These are phyloP conservation scores for Melanerpes formicivorus DNA, from an alignment of 2,113 vertebrate species.

Conservation along the genomic window DNA sequence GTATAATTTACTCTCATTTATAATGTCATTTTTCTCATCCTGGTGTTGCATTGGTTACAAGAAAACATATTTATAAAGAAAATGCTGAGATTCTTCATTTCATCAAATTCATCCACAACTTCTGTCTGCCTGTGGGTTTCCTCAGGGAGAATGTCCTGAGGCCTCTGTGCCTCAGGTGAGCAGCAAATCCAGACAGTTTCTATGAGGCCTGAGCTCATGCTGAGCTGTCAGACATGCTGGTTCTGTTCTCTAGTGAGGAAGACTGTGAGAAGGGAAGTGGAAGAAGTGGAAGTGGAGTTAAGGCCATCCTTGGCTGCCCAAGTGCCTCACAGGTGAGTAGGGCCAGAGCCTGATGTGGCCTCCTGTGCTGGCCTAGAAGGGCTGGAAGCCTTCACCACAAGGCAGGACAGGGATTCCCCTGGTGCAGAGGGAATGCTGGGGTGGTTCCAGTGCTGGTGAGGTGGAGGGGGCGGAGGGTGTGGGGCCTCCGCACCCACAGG, in stretches of 20 bases:
- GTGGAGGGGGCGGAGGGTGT: background rate
- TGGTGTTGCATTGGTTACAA: background rate
- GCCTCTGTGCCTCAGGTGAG: background rate
- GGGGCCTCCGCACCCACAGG: too few species aligned
- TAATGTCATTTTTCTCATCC: slow-evolving; percentile 19
- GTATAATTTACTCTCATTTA: background rate
- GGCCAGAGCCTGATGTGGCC: accelerated
- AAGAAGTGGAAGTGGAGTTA: background rate
- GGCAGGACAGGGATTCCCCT: background rate
- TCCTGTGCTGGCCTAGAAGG: accelerated
- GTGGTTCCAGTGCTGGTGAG: background rate
- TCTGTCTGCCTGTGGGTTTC: background rate
- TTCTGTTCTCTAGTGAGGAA: background rate
- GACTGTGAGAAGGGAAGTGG: background rate
- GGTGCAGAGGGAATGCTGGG: background rate
- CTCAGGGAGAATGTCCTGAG: background rate
- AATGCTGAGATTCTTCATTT: background rate
- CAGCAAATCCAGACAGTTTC: background rate
- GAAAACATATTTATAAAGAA: background rate
- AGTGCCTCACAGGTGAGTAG: accelerated
- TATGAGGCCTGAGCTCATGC: background rate
- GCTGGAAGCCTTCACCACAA: background rate
- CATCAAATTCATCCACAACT: background rate
- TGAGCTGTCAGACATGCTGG: accelerated
- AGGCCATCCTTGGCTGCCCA: background rate